Conservation (phyloP, 1,140 invertebrate genomes). For the Sipha flava region DNA sequence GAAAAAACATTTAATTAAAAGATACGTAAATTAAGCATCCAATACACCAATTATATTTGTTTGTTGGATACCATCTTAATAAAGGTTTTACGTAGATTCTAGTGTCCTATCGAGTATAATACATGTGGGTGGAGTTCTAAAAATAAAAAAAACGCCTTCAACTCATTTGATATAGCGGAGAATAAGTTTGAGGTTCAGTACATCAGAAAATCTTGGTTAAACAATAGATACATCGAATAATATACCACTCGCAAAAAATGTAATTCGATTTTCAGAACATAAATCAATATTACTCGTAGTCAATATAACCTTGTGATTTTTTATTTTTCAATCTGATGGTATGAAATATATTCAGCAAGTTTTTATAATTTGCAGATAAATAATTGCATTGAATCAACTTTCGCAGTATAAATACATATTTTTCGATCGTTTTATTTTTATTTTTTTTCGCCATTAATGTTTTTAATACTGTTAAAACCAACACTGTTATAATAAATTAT, state of each 20-base stretch:
- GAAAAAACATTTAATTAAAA: constrained; percentile 29
- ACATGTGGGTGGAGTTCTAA: constrained; percentile 2
- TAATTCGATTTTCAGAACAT: no score
- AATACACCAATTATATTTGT: not conserved
- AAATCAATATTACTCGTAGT: not conserved
- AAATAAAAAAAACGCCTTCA: constrained; percentile 3
- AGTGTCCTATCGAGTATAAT: constrained; percentile 22
- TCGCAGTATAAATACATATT: no score
- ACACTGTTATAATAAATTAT: not conserved
- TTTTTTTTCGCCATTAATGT: not conserved
- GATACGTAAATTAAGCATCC: not conserved
- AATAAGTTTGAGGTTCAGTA: not conserved
- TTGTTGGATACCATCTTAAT: constrained; percentile 23
- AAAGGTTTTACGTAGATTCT: not conserved
- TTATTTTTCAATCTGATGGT: no score
- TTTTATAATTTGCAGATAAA: no score
- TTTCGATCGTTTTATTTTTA: no score
- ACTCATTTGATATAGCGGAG: not conserved
- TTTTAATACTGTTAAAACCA: not conserved
- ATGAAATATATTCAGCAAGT: no score
- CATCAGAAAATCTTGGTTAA: not conserved
- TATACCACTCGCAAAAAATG: not conserved
- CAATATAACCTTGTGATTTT: no score
- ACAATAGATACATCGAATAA: not conserved
- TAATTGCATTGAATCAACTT: no score